Base-by-base conservation (phyloP, 2,797 vertebrate species). In the Channa striata region DNA sequence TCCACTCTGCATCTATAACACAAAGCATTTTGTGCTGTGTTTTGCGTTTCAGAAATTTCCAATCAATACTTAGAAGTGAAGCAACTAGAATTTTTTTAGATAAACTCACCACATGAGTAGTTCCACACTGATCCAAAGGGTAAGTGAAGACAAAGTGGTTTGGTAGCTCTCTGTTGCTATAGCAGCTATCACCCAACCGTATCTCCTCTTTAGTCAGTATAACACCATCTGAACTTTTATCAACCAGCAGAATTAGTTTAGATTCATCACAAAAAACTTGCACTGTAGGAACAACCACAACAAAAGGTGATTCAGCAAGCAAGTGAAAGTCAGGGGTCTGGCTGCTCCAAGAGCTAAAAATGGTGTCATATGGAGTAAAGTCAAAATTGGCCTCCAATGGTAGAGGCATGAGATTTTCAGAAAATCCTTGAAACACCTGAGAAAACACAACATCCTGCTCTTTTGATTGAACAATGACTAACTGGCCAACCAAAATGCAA, bases 231-330 rank as follows among this genome's bases (percentile, higher is more conserved):
- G 68, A 6, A 4, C 21, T 36, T 67, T 84, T 87, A 5, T 82
- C 82, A 17, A 93, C 89, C 48, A 84, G 40, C n/a, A 93, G 3
- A 0, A 62, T 86, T 2, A 93, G 11, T 8, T n/a, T 68, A 2
- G 72, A 82, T 1, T 83, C 70, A 9, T 89, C 69, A 14, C 92
- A 93, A 13, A 69, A 88, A 72, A 92, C 86, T 44, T 86, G 80
- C 0, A 92, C 23, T 14, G 25, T 53, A 4, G 90, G 90, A 59
- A 77, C 6, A 0, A 9, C 43, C 48, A 51, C 6, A 12, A 52
- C 2, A 2, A 68, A 59, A 66, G 77, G 72, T 0, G 84, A 58
- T 0, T 80, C 76, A 11, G 72, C 6, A 0, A 84, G 47, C 80
- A 47, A 33, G 19, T 71, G 69, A 10, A 86, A 59, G 1, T 78